A percentile compares a stretch with the other conserved stretches of the same genome.
These are phyloP conservation scores for Odontocolon sp. DNA, from an alignment of 2,888 invertebrate species.

Conservation along the genomic window DNA sequence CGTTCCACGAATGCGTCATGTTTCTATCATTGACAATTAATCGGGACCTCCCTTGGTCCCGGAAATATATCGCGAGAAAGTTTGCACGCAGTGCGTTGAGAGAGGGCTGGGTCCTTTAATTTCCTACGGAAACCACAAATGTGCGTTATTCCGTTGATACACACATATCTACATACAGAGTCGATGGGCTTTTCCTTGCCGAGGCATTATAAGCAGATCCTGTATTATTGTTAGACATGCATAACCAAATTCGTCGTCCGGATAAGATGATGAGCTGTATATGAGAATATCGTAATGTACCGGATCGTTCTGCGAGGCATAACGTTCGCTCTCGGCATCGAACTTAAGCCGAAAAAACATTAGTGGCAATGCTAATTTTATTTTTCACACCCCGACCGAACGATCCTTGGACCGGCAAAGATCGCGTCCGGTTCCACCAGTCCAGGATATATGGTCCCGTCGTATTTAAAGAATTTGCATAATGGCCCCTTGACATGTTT, in stretches of 20 bases:
- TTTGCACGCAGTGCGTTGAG: not conserved
- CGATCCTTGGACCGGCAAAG: conserved; percentile 2
- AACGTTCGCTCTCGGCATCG: conserved; percentile 43
- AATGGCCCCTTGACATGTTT: conserved; percentile 79
- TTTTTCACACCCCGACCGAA: conserved; percentile 75
- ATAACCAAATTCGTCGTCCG: conserved; percentile 29
- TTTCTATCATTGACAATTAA: conserved; percentile 55
- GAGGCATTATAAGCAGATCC: not conserved
- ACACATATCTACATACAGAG: no score
- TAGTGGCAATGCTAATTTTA: conserved; percentile 76
- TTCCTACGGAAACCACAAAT: conserved; percentile 63
- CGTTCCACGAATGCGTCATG: conserved; percentile 36
- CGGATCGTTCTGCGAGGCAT: no score
- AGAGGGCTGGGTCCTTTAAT: conserved; percentile 51
- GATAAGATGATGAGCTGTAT: conserved; percentile 19
- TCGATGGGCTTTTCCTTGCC: not conserved
- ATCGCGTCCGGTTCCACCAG: conserved; percentile 30
- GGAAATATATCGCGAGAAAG: conserved; percentile 32
- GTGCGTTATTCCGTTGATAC: no score
- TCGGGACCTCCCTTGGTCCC: conserved; percentile 18
- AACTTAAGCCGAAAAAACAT: conserved; percentile 65
- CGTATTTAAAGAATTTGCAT: conserved; percentile 80
- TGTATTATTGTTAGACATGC: conserved; percentile 33
- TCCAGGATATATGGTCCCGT: conserved; percentile 75
- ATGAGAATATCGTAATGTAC: conserved; percentile 27